These are phyloP conservation scores for Lutraria rhynchaena DNA, from an alignment of 1,140 invertebrate genomes.

Conservation along the genomic window DNA sequence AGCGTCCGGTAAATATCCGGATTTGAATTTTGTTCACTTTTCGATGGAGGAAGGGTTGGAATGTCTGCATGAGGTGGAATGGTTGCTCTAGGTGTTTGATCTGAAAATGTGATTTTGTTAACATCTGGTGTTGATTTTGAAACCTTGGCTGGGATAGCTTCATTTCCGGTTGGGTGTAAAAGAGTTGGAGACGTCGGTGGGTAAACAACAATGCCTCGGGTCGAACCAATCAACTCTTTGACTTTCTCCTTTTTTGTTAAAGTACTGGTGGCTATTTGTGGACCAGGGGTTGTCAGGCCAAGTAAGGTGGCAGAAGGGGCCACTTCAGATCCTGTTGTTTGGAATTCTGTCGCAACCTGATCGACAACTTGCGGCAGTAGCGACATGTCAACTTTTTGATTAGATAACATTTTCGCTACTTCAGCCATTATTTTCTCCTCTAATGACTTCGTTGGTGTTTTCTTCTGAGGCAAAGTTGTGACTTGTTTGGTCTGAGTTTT, in stretches of 20 bases:
- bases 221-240: not conserved
- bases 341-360: not conserved
- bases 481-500: not conserved
- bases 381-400: conserved; percentile 8
- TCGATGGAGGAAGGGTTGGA: conserved; percentile 13
- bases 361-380: not conserved
- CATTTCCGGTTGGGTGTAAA: not conserved
- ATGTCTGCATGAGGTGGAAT: conserved; percentile 8
- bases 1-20: conserved; percentile 31
- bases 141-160: too few relatives aligned
- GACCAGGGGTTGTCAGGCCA: not conserved
- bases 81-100: not conserved
- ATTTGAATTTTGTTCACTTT: not conserved
- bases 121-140: too few relatives aligned
- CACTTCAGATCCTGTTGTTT: not conserved
- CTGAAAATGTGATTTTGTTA: too few relatives aligned
- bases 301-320: not conserved
- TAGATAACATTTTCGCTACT: not conserved
- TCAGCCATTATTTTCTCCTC: conserved; percentile 26
- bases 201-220: conserved; percentile 1
- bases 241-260: conserved; percentile 7
- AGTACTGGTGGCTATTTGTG: not conserved
- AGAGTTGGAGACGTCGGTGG: not conserved
- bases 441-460: not conserved
- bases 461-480: not conserved